Base-by-base conservation (phyloP, 2,113 vertebrate species). In the Aptenodytes patagonicus region DNA sequence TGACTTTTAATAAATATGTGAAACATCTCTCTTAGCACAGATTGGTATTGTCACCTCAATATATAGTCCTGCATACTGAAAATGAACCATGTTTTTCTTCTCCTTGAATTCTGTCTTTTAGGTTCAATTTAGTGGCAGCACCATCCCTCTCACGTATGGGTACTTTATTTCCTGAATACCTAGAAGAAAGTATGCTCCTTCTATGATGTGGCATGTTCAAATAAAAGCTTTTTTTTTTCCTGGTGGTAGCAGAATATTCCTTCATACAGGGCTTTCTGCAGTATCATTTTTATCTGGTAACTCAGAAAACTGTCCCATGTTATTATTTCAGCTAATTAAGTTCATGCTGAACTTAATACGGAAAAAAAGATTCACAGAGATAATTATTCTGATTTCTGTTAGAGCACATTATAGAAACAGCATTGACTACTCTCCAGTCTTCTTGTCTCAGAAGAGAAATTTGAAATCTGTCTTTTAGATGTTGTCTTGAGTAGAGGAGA, bases 1-100 rank as follows among this genome's bases (percentile, higher is more conserved):
- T 92, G 93, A 83, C 91, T 94, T 97, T 93, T 96, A 95, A 95
- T 94, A 94, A 91, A 96, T 95, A 91, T 91, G 91, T 95, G 93
- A 97, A 96, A 96, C 95, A 95, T 95, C 95, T 95, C 91, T 95
- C 89, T 87, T 89, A 93, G 87, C 89, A 89, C 77, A 89, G 95
- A 91, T 91, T 82, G 89, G 81, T 91, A 91, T 72, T 95, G 95
- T 95, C 91, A 94, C 92, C 89, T 93, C 83, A 92, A 91, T 96
- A 95, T 92, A 82, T 84, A 84, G 92, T 84, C 72, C 81, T 82
- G 87, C 92, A 42, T 84, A 55, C 36, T 72, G 83, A 87, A 94
- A 83, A 91, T 87, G 83, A 95, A 22, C 61, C 72, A 44, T 69
- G 87, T 92, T 93, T 81, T 88, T 44, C 55, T 70, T 57, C 82